Evolutionary conservation across 2,888 invertebrate species (phyloP).

Genomic region (Drosophila austrosaltans): DNA sequence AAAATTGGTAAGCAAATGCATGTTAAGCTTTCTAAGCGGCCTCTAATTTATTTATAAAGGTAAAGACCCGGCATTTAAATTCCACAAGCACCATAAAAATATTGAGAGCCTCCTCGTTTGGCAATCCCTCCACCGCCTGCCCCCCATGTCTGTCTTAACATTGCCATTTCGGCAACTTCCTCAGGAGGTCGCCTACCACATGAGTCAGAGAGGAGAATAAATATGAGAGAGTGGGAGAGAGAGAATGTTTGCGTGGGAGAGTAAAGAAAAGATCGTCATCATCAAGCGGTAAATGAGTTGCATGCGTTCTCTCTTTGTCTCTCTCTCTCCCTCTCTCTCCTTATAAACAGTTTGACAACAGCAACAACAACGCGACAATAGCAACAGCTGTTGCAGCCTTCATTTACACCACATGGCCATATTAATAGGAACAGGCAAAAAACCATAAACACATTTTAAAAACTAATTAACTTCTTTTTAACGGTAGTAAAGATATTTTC

Average conservation of each 20-base stretch:
- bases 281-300: constrained; percentile 25
- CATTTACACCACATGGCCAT: not conserved
- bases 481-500: not conserved
- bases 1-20: constrained; percentile 52
- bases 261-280: constrained; percentile 8
- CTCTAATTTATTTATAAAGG: constrained; percentile 73
- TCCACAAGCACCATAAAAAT: constrained; percentile 42
- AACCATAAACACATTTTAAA: not conserved
- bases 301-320: not conserved
- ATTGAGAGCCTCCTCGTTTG: constrained; percentile 18
- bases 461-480: not conserved
- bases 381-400: constrained; percentile 18
- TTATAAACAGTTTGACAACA: constrained; percentile 11
- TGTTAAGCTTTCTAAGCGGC: constrained; percentile 49
- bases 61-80: constrained; percentile 65
- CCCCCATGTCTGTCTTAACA: not conserved
- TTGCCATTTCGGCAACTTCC: constrained; percentile 10
- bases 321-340: not conserved
- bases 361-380: not conserved
- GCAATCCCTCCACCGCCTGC: not conserved
- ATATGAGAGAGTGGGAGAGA: constrained; percentile 25
- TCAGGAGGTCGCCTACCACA: not conserved
- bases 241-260: constrained; percentile 37
- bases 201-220: constrained; percentile 21
- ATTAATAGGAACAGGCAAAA: not conserved